phyloP scores from a whole-genome alignment of 2,113 vertebrate genomes.

The Falcunculus frontatus region DNA sequence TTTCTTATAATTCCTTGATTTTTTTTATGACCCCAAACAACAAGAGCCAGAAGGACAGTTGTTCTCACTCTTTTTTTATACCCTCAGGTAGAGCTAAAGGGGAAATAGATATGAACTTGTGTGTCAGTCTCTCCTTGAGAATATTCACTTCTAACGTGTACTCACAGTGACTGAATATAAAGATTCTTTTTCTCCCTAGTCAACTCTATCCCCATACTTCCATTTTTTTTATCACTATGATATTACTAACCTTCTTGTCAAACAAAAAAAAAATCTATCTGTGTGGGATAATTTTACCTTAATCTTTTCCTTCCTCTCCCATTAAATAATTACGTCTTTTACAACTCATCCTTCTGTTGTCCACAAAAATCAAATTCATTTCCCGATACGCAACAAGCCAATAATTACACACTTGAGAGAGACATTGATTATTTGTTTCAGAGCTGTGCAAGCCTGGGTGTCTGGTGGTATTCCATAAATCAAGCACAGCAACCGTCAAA shows the following conservation, averaged over 20 bases:
- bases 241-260: neutral
- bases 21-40: neutral
- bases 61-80: neutral
- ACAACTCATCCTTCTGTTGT: neutral
- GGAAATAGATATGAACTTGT: neutral
- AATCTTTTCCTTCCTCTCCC: neutral
- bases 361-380: neutral
- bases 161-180: neutral
- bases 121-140: neutral
- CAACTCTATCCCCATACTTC: neutral
- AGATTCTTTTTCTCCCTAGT: neutral
- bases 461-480: neutral
- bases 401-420: neutral
- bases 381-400: neutral
- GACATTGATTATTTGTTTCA: neutral
- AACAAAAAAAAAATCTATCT: neutral
- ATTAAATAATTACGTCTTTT: neutral
- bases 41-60: neutral
- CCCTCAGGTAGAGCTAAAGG: neutral
- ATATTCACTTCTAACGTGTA: neutral
- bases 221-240: neutral
- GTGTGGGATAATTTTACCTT: neutral
- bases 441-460: neutral
- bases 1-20: neutral
- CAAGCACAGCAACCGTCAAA: neutral